Percentiles rank a stretch among this genome's conserved stretches.
phyloP scores from a whole-genome alignment of 2,797 vertebrate genomes.

The Periparus ater region DNA sequence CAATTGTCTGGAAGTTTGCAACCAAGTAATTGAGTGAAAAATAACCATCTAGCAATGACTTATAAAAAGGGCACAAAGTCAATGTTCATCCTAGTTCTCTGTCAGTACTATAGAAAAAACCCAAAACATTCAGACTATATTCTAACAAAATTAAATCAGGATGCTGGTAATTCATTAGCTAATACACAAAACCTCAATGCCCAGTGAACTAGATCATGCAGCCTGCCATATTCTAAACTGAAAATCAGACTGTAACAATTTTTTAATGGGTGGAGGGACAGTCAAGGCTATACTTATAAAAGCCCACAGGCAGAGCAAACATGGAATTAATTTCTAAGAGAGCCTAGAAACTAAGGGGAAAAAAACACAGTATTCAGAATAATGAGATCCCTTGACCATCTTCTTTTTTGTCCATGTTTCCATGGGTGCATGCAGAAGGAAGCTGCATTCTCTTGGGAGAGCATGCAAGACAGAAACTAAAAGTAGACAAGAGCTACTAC shows the following conservation, averaged over 20 bases:
- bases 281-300: neutral
- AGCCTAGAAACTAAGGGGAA: neutral
- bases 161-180: neutral
- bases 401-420: neutral
- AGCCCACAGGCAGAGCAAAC: neutral
- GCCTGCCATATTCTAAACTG: neutral
- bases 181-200: neutral
- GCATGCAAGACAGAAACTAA: neutral
- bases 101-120: neutral
- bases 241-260: neutral
- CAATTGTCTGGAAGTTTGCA: neutral
- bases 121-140: neutral
- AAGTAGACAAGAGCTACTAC: neutral
- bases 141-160: neutral
- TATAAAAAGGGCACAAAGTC: neutral
- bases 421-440: rapidly evolving
- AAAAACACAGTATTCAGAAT: neutral
- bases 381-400: neutral
- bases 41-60: neutral
- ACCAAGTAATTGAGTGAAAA: neutral
- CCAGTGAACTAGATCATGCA: neutral
- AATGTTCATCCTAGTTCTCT: neutral
- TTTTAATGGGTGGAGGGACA: neutral
- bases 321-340: neutral
- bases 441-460: neutral